Conservation (phyloP, 2,888 invertebrate genomes). For the Rugalucina vietnamica region DNA sequence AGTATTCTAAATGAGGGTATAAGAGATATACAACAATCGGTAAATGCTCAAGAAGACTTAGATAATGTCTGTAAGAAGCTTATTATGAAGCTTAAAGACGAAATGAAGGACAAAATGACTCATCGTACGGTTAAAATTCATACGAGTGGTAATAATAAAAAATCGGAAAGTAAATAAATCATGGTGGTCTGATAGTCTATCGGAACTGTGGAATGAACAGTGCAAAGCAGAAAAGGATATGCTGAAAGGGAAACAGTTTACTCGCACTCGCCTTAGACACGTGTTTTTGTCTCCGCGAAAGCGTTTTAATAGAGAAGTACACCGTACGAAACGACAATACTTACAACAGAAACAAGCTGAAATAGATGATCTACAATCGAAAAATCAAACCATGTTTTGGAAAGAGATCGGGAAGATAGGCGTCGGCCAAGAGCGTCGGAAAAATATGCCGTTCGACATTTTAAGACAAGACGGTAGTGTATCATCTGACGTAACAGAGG, state of each 20-base stretch:
- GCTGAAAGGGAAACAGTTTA: not conserved
- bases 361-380: not conserved
- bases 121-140: not conserved
- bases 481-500: not conserved
- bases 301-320: not conserved
- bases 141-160: not conserved
- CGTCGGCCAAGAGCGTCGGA: not conserved
- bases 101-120: not conserved
- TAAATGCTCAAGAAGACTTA: no score
- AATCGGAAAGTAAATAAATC: not conserved
- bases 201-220: not conserved
- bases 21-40: no score
- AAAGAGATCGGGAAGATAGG: constrained; percentile 13
- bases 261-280: not conserved
- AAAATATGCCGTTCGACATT: not conserved
- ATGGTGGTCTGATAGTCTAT: not conserved
- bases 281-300: not conserved
- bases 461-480: not conserved
- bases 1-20: no score
- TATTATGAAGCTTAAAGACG: no score
- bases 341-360: not conserved
- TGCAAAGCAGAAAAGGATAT: not conserved
- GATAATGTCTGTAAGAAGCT: no score
- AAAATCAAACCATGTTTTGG: not conserved
- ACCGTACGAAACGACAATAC: not conserved